phyloP scores from a whole-genome alignment of 2,797 vertebrate genomes.

The Lagodon rhomboides region DNA sequence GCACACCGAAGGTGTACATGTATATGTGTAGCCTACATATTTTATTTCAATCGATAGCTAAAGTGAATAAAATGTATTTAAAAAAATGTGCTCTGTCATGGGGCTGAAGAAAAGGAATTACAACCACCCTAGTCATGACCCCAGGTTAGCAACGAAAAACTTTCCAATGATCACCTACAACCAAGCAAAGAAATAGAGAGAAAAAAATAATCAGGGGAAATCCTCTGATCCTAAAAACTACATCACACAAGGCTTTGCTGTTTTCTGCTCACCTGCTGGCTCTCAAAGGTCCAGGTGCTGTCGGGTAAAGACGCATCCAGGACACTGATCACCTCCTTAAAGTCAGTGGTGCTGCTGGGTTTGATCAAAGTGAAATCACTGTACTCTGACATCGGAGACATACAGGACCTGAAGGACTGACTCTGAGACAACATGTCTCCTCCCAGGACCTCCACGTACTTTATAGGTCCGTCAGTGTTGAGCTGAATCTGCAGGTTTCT shows the following conservation, averaged over 20 bases:
- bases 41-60: too few relatives aligned
- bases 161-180: not conserved
- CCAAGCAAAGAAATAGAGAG: too few relatives aligned
- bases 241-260: not conserved
- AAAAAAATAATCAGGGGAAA: fast-evolving
- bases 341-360: slow-evolving; percentile 82
- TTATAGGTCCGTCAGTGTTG: slow-evolving; percentile 85
- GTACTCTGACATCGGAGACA: slow-evolving; percentile 86
- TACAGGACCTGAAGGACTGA: slow-evolving; percentile 86
- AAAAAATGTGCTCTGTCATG: not conserved
- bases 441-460: slow-evolving; percentile 86
- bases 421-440: slow-evolving; percentile 85
- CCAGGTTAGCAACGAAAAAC: not conserved
- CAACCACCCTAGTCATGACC: not conserved
- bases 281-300: slow-evolving; percentile 83
- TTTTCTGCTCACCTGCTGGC: slow-evolving; percentile 79
- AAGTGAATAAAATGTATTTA: not conserved
- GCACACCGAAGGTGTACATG: too few relatives aligned
- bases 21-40: too few relatives aligned
- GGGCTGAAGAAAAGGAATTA: not conserved
- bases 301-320: slow-evolving; percentile 80
- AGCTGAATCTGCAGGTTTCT: slow-evolving; percentile 86
- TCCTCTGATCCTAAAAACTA: fast-evolving
- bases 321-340: slow-evolving; percentile 80
- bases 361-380: slow-evolving; percentile 85